phyloP scores from a whole-genome alignment of 2,797 vertebrate genomes.

The Catharus ustulatus region DNA sequence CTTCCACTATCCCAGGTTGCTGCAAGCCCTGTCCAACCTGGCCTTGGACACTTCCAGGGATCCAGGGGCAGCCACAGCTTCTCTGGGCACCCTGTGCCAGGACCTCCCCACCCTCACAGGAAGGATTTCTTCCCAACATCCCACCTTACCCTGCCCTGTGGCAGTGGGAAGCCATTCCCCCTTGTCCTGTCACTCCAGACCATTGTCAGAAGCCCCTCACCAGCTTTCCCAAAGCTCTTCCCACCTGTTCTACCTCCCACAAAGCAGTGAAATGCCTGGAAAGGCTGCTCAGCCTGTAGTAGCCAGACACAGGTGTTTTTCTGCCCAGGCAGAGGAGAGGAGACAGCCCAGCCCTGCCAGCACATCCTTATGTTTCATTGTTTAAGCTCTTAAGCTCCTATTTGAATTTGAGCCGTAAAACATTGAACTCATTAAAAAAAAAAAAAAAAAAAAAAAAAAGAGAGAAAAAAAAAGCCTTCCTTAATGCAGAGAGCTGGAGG shows the following conservation, averaged over 20 bases:
- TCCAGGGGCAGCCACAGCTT: background rate
- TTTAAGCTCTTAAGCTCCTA: slow-evolving; percentile 55
- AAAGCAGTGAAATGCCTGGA: background rate
- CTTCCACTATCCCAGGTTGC: accelerated
- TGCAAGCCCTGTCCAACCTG: accelerated
- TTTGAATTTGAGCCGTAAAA: slow-evolving; percentile 63
- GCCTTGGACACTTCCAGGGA: background rate
- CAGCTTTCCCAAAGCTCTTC: background rate
- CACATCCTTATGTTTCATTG: background rate
- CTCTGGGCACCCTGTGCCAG: background rate
- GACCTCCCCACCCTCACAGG: accelerated
- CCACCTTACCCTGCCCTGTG: accelerated
- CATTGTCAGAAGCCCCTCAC: background rate
- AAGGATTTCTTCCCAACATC: background rate
- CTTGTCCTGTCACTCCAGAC: background rate
- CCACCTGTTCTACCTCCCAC: accelerated
- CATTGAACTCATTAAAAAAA: slow-evolving; percentile 15
- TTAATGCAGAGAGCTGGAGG: background rate
- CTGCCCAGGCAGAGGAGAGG: background rate
- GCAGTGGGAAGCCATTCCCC: background rate
- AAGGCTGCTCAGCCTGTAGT: background rate
- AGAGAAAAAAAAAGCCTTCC: background rate
- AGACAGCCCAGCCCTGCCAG: background rate
- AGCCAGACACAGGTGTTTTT: background rate
- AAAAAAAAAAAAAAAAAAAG: background rate